Evolutionary conservation across 2,797 vertebrate genomes (phyloP).

Genomic region (Danio choprae): DNA sequence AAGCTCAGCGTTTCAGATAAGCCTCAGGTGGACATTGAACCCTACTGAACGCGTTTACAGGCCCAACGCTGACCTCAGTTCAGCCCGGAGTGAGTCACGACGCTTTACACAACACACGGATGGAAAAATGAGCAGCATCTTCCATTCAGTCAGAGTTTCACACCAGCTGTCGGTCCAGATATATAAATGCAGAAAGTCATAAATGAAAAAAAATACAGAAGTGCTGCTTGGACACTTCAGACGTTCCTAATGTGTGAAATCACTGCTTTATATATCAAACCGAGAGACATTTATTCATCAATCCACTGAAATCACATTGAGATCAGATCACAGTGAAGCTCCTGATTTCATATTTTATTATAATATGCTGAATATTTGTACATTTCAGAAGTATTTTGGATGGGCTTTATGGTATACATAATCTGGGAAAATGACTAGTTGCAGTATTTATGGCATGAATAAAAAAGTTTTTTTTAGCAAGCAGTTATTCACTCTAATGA

Average conservation of each 20-base stretch:
- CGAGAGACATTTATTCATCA: neutral
- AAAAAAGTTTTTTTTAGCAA: neutral
- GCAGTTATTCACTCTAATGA: neutral
- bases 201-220: neutral
- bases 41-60: conserved; percentile 28
- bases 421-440: neutral
- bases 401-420: neutral
- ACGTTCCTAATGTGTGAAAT: neutral
- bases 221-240: neutral
- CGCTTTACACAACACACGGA: conserved; percentile 59
- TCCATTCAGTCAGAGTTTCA: conserved; percentile 70
- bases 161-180: conserved; percentile 28
- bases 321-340: neutral
- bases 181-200: neutral
- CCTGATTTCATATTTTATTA: neutral
- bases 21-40: conserved; percentile 18
- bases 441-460: neutral
- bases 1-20: neutral
- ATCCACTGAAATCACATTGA: neutral
- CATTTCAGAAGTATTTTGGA: neutral
- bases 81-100: conserved; percentile 61
- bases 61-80: conserved; percentile 60
- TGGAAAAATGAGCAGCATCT: conserved; percentile 69
- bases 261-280: conserved; percentile 9
- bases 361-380: neutral